phyloP scores from a whole-genome alignment of 2,113 vertebrate species.

The Elachura formosa region DNA sequence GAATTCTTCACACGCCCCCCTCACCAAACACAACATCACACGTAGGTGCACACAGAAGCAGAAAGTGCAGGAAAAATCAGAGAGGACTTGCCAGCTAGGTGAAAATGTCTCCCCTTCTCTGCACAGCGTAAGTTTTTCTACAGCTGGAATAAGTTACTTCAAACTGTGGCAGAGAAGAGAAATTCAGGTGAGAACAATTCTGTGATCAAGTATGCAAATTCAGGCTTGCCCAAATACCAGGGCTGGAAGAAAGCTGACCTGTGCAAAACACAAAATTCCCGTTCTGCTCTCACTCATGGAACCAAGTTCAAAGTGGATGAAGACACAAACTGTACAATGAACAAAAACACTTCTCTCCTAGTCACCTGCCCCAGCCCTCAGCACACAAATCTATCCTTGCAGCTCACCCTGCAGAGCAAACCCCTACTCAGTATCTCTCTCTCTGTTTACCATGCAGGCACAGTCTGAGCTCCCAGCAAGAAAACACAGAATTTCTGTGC shows the following conservation, averaged over 20 bases:
- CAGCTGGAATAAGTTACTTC: not conserved
- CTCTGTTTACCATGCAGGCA: not conserved
- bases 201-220: not conserved
- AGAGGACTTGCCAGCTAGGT: not conserved
- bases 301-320: not conserved
- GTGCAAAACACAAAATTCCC: not conserved
- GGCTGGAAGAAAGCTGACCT: not conserved
- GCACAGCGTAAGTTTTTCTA: not conserved
- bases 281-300: not conserved
- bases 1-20: not conserved
- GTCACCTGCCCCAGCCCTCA: not conserved
- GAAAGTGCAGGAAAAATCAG: not conserved
- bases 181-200: not conserved
- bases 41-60: fast-evolving
- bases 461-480: not conserved
- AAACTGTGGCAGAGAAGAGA: not conserved
- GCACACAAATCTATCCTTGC: not conserved
- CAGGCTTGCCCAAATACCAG: not conserved
- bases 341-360: not conserved
- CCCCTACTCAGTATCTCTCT: not conserved
- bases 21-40: not conserved
- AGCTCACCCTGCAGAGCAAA: not conserved
- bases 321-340: not conserved
- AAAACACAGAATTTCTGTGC: not conserved
- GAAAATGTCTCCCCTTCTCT: not conserved